Evolutionary conservation across 1,140 invertebrate species (phyloP).

Genomic region (Thaumatotibia leucotreta): DNA sequence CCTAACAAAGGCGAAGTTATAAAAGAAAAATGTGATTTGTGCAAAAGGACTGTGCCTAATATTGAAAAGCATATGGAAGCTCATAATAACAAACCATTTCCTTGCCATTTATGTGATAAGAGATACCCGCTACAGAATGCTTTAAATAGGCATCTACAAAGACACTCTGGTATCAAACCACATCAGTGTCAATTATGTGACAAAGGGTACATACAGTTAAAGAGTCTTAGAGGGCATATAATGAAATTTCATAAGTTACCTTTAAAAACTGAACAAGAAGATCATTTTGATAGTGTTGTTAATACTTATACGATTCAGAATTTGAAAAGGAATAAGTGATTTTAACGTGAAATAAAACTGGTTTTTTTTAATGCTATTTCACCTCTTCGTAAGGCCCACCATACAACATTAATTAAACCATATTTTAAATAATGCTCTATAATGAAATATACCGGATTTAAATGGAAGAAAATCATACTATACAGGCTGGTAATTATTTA

Average conservation of each 20-base stretch:
- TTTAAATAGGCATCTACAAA: slow-evolving; percentile 3
- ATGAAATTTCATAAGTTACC: background rate
- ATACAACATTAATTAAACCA: too few species aligned
- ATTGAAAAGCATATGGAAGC: slow-evolving; percentile 4
- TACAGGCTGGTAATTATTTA: too few species aligned
- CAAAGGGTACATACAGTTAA: background rate
- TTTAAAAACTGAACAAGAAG: background rate
- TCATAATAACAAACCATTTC: background rate
- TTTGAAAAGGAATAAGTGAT: background rate
- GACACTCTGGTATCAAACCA: background rate
- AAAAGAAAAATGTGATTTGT: slow-evolving; percentile 1
- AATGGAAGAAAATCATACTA: too few species aligned
- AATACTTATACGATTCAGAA: background rate
- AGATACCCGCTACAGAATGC: background rate
- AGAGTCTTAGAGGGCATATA: background rate
- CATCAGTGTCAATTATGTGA: background rate
- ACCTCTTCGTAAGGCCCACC: too few species aligned
- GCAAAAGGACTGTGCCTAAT: background rate
- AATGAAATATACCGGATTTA: too few species aligned
- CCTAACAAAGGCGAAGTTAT: background rate
- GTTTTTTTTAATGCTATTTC: too few species aligned
- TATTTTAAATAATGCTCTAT: too few species aligned
- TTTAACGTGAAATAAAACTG: too few species aligned
- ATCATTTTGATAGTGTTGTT: background rate
- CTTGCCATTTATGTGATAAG: slow-evolving; percentile 4